These are phyloP conservation scores for Conopomorpha cramerella DNA, from an alignment of 1,140 invertebrate genomes.

Conservation along the genomic window DNA sequence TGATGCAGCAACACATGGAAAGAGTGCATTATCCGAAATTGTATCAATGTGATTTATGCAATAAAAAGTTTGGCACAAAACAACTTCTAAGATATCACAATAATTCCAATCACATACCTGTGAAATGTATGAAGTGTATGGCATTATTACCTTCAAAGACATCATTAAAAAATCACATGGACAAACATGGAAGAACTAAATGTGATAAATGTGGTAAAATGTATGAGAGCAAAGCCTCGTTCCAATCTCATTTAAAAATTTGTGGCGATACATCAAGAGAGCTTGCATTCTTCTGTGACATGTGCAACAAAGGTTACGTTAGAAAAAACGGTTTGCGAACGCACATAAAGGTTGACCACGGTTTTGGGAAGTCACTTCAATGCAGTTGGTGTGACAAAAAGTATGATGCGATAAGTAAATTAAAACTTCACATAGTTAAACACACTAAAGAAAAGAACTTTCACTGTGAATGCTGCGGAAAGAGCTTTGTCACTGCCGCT, in stretches of 20 bases:
- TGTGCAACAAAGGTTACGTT: conserved; percentile 12
- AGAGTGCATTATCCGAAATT: conserved; percentile 12
- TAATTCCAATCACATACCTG: conserved; percentile 5
- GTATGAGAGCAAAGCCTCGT: conserved; percentile 8
- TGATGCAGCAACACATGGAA: too few relatives aligned
- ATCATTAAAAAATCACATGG: conserved; percentile 10
- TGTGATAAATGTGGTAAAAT: conserved; percentile 11
- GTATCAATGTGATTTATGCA: conserved; percentile 9
- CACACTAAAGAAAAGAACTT: conserved; percentile 18
- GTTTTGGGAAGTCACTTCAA: conserved; percentile 3
- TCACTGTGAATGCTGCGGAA: conserved; percentile 10
- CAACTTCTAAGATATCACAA: conserved; percentile 5
- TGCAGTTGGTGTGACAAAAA: conserved; percentile 13
- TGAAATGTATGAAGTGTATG: conserved; percentile 11
- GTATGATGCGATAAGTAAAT: conserved; percentile 7
- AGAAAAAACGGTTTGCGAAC: conserved; percentile 5
- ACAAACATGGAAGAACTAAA: conserved; percentile 5
- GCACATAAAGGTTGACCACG: conserved; percentile 14
- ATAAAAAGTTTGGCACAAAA: conserved; percentile 6
- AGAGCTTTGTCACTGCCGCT: conserved; percentile 13
- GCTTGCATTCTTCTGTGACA: conserved; percentile 9
- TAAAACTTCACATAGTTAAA: conserved; percentile 11
- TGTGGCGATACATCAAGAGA: conserved; percentile 5
- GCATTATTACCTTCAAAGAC: conserved; percentile 6
- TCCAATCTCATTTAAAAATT: conserved; percentile 8